A percentile compares a stretch with the other conserved stretches of the same genome.
Conservation (phyloP, 2,888 invertebrate genomes). For the Litoditis marina region DNA sequence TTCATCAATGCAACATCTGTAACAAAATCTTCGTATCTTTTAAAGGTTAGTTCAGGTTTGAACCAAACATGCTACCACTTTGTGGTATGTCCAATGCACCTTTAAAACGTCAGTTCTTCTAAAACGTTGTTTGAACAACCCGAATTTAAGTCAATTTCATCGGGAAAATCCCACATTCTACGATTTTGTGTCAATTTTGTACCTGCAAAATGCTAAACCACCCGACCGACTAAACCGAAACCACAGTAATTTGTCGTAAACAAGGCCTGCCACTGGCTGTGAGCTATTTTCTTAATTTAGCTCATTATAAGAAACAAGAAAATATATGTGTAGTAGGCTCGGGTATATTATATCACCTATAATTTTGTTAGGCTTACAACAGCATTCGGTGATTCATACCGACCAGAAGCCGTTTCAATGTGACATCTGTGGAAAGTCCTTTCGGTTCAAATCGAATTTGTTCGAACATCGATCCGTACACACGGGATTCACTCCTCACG, state of each 20-base stretch:
- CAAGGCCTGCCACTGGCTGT: too few relatives aligned
- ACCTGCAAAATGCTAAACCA: too few relatives aligned
- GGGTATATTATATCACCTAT: not conserved
- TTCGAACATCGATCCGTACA: constrained; percentile 62
- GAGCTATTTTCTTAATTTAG: not conserved
- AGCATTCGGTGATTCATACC: constrained; percentile 62
- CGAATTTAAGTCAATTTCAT: too few relatives aligned
- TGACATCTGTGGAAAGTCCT: constrained; percentile 59
- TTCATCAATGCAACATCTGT: constrained; percentile 60
- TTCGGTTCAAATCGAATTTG: constrained; percentile 61
- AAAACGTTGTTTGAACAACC: too few relatives aligned
- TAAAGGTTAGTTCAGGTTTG: constrained; percentile 51
- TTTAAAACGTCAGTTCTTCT: too few relatives aligned
- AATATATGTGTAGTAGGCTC: not conserved
- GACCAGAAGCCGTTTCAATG: constrained; percentile 61
- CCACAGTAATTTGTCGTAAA: not conserved
- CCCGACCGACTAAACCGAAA: not conserved
- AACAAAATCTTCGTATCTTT: constrained; percentile 61
- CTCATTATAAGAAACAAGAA: not conserved
- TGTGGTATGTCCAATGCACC: too few relatives aligned
- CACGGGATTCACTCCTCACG: constrained; percentile 58
- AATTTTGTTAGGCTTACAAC: constrained; percentile 57
- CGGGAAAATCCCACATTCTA: too few relatives aligned
- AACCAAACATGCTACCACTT: too few relatives aligned
- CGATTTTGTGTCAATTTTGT: too few relatives aligned